These are phyloP conservation scores for Amphipyra berbera DNA, from an alignment of 2,888 invertebrate genomes.

Conservation along the genomic window DNA sequence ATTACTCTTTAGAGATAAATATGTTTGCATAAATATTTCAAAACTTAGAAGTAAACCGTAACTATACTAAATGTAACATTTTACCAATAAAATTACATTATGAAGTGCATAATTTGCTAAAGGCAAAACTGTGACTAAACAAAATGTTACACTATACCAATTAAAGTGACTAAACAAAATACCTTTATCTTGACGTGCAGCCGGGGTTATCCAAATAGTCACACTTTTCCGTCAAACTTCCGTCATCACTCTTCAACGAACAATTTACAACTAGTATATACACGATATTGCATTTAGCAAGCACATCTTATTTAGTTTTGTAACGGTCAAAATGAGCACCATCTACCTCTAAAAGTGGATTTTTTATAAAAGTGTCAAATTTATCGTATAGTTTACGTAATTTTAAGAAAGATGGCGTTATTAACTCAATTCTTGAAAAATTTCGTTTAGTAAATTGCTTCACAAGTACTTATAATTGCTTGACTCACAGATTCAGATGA, in stretches of 20 bases:
- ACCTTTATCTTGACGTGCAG: constrained; percentile 5
- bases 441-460: no score
- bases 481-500: no score
- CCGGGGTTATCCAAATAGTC: constrained; percentile 19
- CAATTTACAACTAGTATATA: constrained; percentile 31
- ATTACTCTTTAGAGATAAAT: constrained; percentile 17
- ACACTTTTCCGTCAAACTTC: constrained; percentile 15
- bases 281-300: no score
- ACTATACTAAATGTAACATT: no score
- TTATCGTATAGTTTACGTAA: constrained; percentile 8
- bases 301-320: constrained; percentile 23
- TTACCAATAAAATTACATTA: constrained; percentile 9
- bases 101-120: constrained; percentile 9
- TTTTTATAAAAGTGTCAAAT: constrained; percentile 8
- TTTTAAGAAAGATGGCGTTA: no score
- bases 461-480: no score
- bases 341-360: constrained; percentile 21
- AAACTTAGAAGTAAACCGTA: background rate
- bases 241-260: constrained; percentile 20
- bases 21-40: constrained; percentile 5
- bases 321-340: constrained; percentile 8
- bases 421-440: no score
- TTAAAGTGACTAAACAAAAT: constrained; percentile 2
- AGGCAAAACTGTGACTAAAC: constrained; percentile 10
- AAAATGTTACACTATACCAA: constrained; percentile 3